phyloP scores from a whole-genome alignment of 2,888 invertebrate genomes.

The Stenichneumon culpator region DNA sequence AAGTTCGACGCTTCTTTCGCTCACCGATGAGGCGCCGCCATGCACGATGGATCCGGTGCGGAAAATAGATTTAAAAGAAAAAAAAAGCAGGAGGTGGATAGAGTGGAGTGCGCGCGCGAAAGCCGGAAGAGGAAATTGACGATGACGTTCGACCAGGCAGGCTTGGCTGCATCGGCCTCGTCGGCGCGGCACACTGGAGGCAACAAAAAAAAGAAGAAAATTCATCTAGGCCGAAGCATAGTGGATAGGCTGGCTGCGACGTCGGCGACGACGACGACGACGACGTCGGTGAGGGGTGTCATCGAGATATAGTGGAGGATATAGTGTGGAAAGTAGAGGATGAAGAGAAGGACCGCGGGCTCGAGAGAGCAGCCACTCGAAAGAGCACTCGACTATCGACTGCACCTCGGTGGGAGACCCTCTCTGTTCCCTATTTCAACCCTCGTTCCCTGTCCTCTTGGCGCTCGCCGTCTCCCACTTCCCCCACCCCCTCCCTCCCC shows the following conservation, averaged over 20 bases:
- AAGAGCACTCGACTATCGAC: conserved; percentile 68
- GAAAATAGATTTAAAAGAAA: conserved; percentile 40
- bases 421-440: conserved; percentile 33
- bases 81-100: conserved; percentile 8
- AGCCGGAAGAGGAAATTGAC: conserved; percentile 69
- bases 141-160: conserved; percentile 64
- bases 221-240: conserved; percentile 59
- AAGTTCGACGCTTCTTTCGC: conserved; percentile 45
- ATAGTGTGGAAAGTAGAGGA: conserved; percentile 56
- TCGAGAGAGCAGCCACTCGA: conserved; percentile 63
- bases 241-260: conserved; percentile 30
- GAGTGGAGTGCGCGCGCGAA: conserved; percentile 51
- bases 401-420: conserved; percentile 42
- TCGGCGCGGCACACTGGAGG: conserved; percentile 47
- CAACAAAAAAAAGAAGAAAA: conserved; percentile 40
- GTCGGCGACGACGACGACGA: conserved; percentile 16
- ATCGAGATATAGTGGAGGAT: conserved; percentile 64
- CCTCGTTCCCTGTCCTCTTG: conserved; percentile 38
- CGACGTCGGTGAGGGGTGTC: conserved; percentile 56
- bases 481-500: background rate
- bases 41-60: conserved; percentile 35
- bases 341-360: conserved; percentile 44
- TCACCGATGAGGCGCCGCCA: conserved; percentile 35
- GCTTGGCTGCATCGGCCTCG: conserved; percentile 35
- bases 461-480: background rate